A percentile compares a stretch with the other conserved stretches of the same genome.
Conservation (phyloP, 2,113 vertebrate genomes). For the Himantopus leucocephalus region DNA sequence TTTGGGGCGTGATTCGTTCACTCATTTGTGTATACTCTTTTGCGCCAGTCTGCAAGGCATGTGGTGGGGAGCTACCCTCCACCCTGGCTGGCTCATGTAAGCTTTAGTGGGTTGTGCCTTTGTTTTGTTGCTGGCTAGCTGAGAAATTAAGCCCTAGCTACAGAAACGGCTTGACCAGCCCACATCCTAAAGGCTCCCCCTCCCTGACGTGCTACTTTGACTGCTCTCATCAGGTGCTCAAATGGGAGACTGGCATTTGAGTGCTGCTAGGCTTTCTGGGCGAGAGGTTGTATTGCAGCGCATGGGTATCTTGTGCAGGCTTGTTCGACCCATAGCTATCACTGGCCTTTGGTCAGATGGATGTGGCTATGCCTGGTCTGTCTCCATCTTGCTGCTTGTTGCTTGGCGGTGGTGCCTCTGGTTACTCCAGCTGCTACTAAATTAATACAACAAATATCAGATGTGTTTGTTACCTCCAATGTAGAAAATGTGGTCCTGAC, state of each 20-base stretch:
- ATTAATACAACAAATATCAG: neutral
- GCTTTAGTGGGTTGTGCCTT: neutral
- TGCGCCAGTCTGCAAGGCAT: neutral
- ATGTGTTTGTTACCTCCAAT: neutral
- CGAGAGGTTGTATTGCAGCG: neutral
- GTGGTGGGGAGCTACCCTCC: neutral
- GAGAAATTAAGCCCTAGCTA: neutral
- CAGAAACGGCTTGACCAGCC: neutral
- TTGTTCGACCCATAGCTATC: neutral
- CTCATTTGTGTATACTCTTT: neutral
- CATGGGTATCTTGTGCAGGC: accelerated
- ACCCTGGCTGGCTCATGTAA: neutral
- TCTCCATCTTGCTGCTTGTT: neutral
- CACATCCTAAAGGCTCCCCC: neutral
- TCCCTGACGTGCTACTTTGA: neutral
- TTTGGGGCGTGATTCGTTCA: neutral
- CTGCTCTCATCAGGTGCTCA: neutral
- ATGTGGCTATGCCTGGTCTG: neutral
- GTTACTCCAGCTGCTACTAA: neutral
- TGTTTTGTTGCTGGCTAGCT: neutral
- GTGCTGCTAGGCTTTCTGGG: neutral
- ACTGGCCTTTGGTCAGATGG: neutral
- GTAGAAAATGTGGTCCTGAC: neutral
- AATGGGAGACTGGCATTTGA: neutral
- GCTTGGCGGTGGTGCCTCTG: neutral